These are phyloP conservation scores for Phodopus roborovskii DNA, from an alignment of 2,113 vertebrate species.

Conservation along the genomic window DNA sequence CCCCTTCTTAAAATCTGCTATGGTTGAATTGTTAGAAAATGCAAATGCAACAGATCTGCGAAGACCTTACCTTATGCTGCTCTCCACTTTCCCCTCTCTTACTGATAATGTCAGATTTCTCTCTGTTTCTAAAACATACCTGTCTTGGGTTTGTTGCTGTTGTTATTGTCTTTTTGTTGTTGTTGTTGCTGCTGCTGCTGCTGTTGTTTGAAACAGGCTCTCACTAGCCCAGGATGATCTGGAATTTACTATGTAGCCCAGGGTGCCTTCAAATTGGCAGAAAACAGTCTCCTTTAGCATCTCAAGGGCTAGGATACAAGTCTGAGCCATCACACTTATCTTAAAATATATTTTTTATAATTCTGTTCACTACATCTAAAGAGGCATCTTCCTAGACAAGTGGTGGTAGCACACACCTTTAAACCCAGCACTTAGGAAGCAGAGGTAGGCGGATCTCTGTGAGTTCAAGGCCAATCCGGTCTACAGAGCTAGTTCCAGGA, in stretches of 20 bases:
- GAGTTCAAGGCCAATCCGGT: neutral
- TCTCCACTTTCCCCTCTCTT: neutral
- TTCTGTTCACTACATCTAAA: neutral
- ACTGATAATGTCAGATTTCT: neutral
- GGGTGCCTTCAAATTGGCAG: neutral
- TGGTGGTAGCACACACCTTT: neutral
- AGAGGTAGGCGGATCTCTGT: neutral
- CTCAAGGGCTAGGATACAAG: neutral
- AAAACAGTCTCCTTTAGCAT: neutral
- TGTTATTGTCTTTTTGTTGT: neutral
- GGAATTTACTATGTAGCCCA: neutral
- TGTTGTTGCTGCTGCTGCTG: too few relatives aligned
- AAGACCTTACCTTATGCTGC: neutral
- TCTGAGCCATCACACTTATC: neutral
- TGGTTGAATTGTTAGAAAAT: slow-evolving; percentile 37
- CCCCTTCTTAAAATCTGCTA: neutral
- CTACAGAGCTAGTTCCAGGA: neutral
- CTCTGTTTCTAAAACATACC: neutral
- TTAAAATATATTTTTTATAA: neutral
- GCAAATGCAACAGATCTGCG: neutral
- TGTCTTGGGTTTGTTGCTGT: neutral
- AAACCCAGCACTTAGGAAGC: neutral
- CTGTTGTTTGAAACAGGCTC: neutral
- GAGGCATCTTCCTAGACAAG: neutral
- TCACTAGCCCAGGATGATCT: neutral